Conservation (phyloP, 1,140 invertebrate genomes). For the Drosophila azteca region DNA sequence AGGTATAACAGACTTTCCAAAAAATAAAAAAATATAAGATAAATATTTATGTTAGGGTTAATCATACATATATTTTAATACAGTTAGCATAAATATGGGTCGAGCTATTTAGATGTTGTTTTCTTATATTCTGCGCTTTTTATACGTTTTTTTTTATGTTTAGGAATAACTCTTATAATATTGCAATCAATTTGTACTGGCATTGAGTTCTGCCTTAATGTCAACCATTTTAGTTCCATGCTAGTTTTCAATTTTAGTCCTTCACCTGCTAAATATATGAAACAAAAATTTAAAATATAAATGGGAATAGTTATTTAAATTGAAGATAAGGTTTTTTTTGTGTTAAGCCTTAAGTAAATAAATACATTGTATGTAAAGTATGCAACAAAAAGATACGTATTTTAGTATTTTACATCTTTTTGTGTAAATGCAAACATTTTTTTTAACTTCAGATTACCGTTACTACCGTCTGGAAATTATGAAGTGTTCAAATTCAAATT, state of each 20-base stretch:
- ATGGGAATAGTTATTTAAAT: background rate
- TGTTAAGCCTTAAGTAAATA: too few species aligned
- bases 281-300: background rate
- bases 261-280: conserved; percentile 19
- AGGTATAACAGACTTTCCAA: too few species aligned
- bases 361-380: too few species aligned
- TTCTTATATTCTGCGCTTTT: conserved; percentile 71
- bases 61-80: conserved; percentile 29
- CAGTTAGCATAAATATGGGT: conserved; percentile 20
- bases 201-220: conserved; percentile 77
- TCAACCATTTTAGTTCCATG: conserved; percentile 57
- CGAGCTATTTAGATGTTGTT: conserved; percentile 24
- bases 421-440: too few species aligned
- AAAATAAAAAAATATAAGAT: too few species aligned
- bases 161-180: conserved; percentile 75
- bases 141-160: conserved; percentile 73
- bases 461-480: too few species aligned
- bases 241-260: conserved; percentile 18
- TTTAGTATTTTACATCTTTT: too few species aligned
- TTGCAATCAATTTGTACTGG: conserved; percentile 83
- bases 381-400: too few species aligned
- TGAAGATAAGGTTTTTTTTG: background rate
- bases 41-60: conserved; percentile 16
- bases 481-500: too few species aligned
- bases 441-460: too few species aligned